Evolutionary conservation across 2,113 vertebrate species (phyloP), one percentile per base, ranked within the genome.

Genomic region (Pseudopodoces humilis): DNA sequence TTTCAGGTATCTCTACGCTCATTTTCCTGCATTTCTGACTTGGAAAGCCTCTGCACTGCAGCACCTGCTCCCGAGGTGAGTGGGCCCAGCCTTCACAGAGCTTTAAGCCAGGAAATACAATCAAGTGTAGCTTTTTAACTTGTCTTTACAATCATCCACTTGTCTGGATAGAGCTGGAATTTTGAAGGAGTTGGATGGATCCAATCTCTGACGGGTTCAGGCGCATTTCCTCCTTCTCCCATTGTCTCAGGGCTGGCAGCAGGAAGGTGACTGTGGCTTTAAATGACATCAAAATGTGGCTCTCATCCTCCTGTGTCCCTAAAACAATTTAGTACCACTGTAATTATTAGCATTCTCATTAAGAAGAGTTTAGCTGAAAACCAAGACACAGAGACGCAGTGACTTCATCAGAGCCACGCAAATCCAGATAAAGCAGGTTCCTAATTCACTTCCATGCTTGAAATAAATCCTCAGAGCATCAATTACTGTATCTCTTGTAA

Each of bases 341-440:
- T 89, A 95, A 96, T 96, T 96, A 97, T 98, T 97, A 97, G 93
- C 87, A 95, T 95, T 92, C 95, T 97, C 97, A 96, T 98, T 97
- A 95, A 94, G 95, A 92, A 39, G 75, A 94, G 96, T 96, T 97
- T 87, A 96, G 95, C 96, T 94, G 86, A 75, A 97, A 97, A 90
- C 78, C 63, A 71, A 97, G 90, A 63, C 95, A 33, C 82, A 79
- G 49, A 95, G 96, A 86, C 0, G 16, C 25, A 47, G 78, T 56
- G 82, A 96, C 95, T 97, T 95, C 97, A 96, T 95, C 95, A 96
- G 93, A 96, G 97, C 55, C 30, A 44, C 18, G 6, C 83, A 77
- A 93, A 96, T 92, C 96, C 94, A 93, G 96, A 96, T 96, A 70
- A 97, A 94, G 92, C 60, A 87, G 82, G 69, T 46, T 96, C 90